Evolutionary conservation across 2,797 vertebrate genomes (phyloP), one percentile per base, ranked within the genome.

Genomic region (Geotria australis): DNA sequence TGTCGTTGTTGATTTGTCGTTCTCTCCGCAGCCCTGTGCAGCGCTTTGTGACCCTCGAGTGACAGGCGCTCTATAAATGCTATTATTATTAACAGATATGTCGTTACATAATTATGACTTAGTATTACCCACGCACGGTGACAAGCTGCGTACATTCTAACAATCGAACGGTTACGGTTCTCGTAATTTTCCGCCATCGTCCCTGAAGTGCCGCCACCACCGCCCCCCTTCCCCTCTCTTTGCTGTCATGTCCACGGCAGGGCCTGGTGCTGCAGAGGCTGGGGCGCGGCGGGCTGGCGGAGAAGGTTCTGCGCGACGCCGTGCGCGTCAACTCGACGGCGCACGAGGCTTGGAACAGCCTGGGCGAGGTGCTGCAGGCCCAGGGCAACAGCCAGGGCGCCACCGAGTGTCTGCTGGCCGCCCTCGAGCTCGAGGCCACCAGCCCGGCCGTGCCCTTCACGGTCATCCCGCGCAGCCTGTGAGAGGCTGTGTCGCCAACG

Each of bases 261-360:
- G 85, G 88, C 65, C 68, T 93, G 66, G 84, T 94, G 60, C 79
- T 98, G 57, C 83, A 98, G 63, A 88, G 91, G 71, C 74, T 93
- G 11, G 85, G 91, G 62, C 80, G 85, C 61, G 85, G 73, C 63
- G 89, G 84, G 63, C 74, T 98, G 66, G 86, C 85, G 0, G 89
- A 98, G 65, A 98, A 98, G 67, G 80, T 94, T 58, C 76, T 95
- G 65, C 73, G 85, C 14, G 89, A 98, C 0, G 89, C 89, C 0
- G 88, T 95, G 59, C 89, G 95, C 71, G 83, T 95, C 64, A 95
- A 88, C 71, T 89, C 85, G 10, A 93, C 86, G 0, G 84, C 89
- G 60, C 89, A 94, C 0, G 83, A 91, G 46, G 85, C 94, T 53
- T 96, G 89, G 89, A 93, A 93, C 9, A 81, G 82, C 65, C 77